These are phyloP conservation scores for Drosophila sucinea DNA, from an alignment of 1,140 invertebrate species.

Conservation along the genomic window DNA sequence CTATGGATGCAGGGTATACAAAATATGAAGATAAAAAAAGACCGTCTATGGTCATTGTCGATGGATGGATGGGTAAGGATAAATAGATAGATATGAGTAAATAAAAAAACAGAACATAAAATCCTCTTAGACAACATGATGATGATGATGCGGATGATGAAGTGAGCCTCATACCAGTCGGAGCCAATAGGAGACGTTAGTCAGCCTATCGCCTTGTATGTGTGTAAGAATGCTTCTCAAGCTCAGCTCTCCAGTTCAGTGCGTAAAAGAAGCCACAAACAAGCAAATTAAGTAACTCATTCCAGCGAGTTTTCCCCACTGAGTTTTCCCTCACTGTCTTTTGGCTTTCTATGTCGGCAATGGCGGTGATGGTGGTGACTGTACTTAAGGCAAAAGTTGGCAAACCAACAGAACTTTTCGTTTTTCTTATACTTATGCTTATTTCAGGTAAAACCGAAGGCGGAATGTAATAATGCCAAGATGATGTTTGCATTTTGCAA, in stretches of 20 bases:
- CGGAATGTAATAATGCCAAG: slow-evolving; percentile 45
- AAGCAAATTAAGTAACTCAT: slow-evolving; percentile 59
- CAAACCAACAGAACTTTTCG: slow-evolving; percentile 6
- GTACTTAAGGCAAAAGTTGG: slow-evolving; percentile 15
- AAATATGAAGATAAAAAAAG: neutral
- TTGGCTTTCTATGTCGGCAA: neutral
- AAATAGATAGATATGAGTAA: slow-evolving; percentile 1
- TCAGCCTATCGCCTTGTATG: neutral
- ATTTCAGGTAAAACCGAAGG: slow-evolving; percentile 12
- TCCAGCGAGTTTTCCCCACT: slow-evolving; percentile 13
- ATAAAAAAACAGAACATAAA: slow-evolving; percentile 10
- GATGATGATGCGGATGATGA: neutral
- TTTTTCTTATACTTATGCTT: slow-evolving; percentile 1
- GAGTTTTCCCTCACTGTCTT: neutral
- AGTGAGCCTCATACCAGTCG: neutral
- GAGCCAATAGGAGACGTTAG: neutral
- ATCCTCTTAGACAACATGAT: slow-evolving; percentile 7
- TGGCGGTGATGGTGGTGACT: neutral
- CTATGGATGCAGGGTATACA: neutral
- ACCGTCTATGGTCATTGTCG: slow-evolving; percentile 4
- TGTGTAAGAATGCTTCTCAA: too few relatives aligned
- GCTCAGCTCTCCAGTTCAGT: neutral
- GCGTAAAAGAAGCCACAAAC: slow-evolving; percentile 29
- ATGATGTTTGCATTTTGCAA: slow-evolving; percentile 46
- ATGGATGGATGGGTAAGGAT: neutral